These are phyloP conservation scores for Leptinotarsa texana DNA, from an alignment of 1,140 invertebrate genomes.

Conservation along the genomic window DNA sequence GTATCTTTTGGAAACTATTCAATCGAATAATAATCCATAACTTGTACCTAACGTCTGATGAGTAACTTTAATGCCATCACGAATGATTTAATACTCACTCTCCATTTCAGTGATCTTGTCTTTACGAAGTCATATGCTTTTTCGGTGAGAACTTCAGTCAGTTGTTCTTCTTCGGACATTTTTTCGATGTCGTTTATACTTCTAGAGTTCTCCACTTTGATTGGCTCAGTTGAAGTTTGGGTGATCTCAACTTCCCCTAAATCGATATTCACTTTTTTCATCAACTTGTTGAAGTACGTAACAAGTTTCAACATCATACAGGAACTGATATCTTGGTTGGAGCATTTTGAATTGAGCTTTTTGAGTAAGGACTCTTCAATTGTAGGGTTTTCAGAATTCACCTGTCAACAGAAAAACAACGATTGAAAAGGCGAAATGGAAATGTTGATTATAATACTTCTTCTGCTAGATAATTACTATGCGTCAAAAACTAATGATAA, in stretches of 20 bases:
- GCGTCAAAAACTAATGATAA: no score
- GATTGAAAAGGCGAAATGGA: no score
- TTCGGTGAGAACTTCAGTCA: constrained; percentile 69
- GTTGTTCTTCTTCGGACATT: constrained; percentile 69
- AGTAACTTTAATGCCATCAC: no score
- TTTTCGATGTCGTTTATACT: constrained; percentile 50
- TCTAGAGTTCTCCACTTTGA: constrained; percentile 44
- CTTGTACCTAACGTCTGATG: no score
- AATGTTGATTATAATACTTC: no score
- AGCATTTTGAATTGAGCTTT: constrained; percentile 76
- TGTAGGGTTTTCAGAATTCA: constrained; percentile 49
- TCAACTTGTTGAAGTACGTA: constrained; percentile 77
- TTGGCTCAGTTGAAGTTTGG: constrained; percentile 55
- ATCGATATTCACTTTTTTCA: constrained; percentile 77
- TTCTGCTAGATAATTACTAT: no score
- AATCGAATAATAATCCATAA: no score
- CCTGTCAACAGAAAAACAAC: constrained; percentile 33
- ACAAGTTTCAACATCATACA: constrained; percentile 80
- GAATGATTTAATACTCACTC: constrained; percentile 44
- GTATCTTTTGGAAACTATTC: no score
- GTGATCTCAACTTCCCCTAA: constrained; percentile 77
- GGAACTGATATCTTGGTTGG: constrained; percentile 72
- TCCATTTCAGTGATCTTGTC: constrained; percentile 70
- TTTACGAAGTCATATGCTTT: constrained; percentile 76
- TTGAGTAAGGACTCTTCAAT: constrained; percentile 71